These are phyloP conservation scores for Antheraea mylitta DNA, from an alignment of 1,140 invertebrate genomes.

Conservation along the genomic window DNA sequence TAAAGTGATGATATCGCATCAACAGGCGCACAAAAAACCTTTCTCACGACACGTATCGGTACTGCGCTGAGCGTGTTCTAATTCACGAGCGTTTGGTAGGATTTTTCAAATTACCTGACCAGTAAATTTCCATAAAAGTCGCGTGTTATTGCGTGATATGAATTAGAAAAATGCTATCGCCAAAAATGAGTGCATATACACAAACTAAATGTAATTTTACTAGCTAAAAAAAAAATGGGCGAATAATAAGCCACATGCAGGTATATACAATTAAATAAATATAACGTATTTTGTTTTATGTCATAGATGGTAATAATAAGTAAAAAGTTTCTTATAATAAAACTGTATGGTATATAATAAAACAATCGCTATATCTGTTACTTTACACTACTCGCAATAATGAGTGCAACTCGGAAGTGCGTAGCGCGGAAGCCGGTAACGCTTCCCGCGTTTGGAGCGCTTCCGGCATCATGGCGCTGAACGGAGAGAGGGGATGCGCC, in stretches of 20 bases:
- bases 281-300: no score
- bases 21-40: neutral
- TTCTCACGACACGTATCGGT: neutral
- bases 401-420: conserved; percentile 33
- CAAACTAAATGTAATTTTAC: no score
- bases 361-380: neutral
- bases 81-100: neutral
- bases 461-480: conserved; percentile 30
- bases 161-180: no score
- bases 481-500: neutral
- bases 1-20: neutral
- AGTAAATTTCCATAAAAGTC: no score
- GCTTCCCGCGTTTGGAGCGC: conserved; percentile 29
- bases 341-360: neutral
- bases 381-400: neutral
- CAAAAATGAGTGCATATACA: no score
- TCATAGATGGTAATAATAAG: no score
- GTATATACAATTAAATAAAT: no score
- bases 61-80: neutral
- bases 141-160: no score
- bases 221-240: no score
- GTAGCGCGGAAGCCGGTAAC: conserved; percentile 31
- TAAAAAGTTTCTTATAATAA: no score
- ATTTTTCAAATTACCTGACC: no score
- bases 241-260: no score